These are phyloP conservation scores for Zaprionus africanus DNA, from an alignment of 1,140 invertebrate genomes.

Conservation along the genomic window DNA sequence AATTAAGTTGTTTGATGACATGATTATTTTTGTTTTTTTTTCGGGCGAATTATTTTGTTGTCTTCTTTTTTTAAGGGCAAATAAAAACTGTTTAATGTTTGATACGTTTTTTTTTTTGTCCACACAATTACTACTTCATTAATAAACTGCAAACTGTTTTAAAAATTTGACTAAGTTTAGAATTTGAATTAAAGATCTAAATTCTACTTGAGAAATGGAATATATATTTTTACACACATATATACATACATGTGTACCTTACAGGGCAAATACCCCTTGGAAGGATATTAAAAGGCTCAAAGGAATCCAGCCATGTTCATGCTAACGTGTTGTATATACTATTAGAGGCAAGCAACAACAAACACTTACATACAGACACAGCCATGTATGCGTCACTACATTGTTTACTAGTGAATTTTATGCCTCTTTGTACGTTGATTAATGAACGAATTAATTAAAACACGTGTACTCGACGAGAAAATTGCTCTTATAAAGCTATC, in stretches of 20 bases:
- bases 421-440: slow-evolving; percentile 41
- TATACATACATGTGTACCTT: not conserved
- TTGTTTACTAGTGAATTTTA: slow-evolving; percentile 27
- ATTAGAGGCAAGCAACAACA: not conserved
- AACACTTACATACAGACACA: not conserved
- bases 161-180: no score
- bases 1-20: not conserved
- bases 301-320: not conserved
- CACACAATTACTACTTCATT: no score
- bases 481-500: not conserved
- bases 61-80: no score
- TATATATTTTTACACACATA: no score
- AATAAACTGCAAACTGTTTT: no score
- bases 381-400: slow-evolving; percentile 23
- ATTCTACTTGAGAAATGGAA: no score
- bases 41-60: not conserved
- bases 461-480: not conserved
- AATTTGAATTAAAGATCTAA: no score
- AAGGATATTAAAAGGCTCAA: slow-evolving; percentile 4
- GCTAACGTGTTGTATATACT: not conserved
- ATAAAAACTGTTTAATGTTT: no score
- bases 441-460: slow-evolving; percentile 39
- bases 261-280: not conserved
- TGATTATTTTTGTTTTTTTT: not conserved
- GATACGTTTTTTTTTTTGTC: no score